Base-by-base conservation (phyloP, 2,113 vertebrate species). In the Eubucco bourcierii region DNA sequence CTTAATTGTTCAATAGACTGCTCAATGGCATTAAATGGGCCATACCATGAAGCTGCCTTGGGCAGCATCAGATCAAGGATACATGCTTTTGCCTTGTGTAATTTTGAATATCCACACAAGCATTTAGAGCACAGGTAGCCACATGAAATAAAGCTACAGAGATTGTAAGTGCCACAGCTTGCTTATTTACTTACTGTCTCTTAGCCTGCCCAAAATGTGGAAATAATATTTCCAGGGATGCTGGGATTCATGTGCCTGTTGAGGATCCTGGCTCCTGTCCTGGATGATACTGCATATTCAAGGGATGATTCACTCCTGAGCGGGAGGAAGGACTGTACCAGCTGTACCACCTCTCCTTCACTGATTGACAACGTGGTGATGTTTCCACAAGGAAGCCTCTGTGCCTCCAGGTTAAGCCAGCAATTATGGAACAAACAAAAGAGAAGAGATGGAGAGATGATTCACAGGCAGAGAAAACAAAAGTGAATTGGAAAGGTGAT, bases 211-310 rank as follows among this genome's bases (percentile, higher is more conserved):
- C 93, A 78, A 95, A 95, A 93, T 56, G 94, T 95, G 90, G 90
- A 96, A 96, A 94, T 95, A 94, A 95, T 95, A 71, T 94, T 96
- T 96, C 90, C 91, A 92, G 93, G 89, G 94, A 94, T 95, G 91
- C 79, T 91, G 91, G 73, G 94, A 96, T 94, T 95, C 82, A 24
- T 91, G 93, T 86, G 94, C 80, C 80, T 95, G 77, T 84, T 86
- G 90, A 94, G 87, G 87, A 95, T 95, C 82, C 96, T 96, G 96
- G 96, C 95, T 96, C 27, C 77, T 91, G 80, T 96, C 95, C 93
- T 93, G 94, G 88, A 75, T 96, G 93, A 95, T 94, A 94, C 85
- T 96, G 95, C 96, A 95, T 96, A 96, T 95, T 96, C 94, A 96
- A 34, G 88, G 83, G 44, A 95, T 96, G 95, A 96, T 91, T 95